phyloP scores from a whole-genome alignment of 1,140 invertebrate species.

The Anastrepha obliqua region DNA sequence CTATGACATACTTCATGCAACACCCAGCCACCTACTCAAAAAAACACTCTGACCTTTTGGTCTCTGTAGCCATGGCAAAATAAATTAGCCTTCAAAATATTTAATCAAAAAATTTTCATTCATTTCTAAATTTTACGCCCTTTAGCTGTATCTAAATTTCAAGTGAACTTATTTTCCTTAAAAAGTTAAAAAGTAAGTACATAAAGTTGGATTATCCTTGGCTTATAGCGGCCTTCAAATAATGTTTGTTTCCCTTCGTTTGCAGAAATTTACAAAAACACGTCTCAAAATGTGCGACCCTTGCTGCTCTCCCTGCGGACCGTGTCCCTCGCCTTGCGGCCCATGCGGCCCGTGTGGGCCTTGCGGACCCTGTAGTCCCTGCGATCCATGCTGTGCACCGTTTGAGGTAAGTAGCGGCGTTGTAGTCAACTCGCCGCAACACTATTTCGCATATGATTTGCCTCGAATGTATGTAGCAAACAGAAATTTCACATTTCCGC shows the following conservation, averaged over 20 bases:
- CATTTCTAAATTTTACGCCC: slow-evolving; percentile 53
- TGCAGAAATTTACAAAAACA: slow-evolving; percentile 56
- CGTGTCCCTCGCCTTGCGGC: slow-evolving; percentile 60
- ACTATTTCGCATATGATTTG: slow-evolving; percentile 15
- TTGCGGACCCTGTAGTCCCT: slow-evolving; percentile 63
- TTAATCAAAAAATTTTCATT: slow-evolving; percentile 55
- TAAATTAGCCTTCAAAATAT: slow-evolving; percentile 6
- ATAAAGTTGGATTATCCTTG: neutral
- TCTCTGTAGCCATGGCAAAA: slow-evolving; percentile 24
- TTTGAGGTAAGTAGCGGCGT: slow-evolving; percentile 64
- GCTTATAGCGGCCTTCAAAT: neutral
- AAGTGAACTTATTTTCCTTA: slow-evolving; percentile 60
- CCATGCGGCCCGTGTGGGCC: slow-evolving; percentile 56
- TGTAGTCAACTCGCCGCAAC: neutral
- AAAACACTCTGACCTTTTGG: neutral
- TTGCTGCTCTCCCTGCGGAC: slow-evolving; percentile 60
- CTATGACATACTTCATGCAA: neutral
- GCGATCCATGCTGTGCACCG: slow-evolving; percentile 70
- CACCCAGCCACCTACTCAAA: neutral
- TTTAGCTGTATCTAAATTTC: slow-evolving; percentile 64
- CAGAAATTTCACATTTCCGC: slow-evolving; percentile 41
- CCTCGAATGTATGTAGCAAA: slow-evolving; percentile 21
- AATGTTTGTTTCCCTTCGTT: neutral
- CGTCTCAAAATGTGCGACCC: slow-evolving; percentile 63
- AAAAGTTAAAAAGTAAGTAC: slow-evolving; percentile 59